Percentiles rank a stretch among this genome's conserved stretches.
phyloP scores from a whole-genome alignment of 2,113 vertebrate genomes.

The Scatophagus argus region DNA sequence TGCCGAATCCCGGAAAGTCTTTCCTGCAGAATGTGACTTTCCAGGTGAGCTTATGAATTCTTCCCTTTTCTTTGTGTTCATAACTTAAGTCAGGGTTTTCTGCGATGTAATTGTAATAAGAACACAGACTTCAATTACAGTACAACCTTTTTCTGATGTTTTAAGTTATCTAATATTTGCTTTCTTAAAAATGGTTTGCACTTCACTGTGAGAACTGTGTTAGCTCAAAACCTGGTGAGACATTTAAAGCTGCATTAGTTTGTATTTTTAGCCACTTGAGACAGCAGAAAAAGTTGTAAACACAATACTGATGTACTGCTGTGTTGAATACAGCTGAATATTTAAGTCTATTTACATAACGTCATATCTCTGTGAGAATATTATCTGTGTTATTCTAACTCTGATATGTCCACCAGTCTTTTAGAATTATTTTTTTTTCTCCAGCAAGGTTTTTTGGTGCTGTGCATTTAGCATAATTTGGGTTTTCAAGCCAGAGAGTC shows the following conservation, averaged over 20 bases:
- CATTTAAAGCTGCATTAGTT: not conserved
- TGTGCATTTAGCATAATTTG: not conserved
- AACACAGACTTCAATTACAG: not conserved
- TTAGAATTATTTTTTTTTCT: no score
- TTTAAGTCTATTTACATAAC: not conserved
- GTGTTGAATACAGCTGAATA: not conserved
- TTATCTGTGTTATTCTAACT: no score
- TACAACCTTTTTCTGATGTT: no score
- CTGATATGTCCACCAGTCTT: no score
- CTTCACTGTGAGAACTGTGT: no score
- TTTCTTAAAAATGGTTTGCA: not conserved
- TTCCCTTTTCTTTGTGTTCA: not conserved
- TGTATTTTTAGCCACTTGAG: not conserved
- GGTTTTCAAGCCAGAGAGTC: not conserved
- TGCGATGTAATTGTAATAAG: not conserved
- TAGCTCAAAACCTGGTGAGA: no score
- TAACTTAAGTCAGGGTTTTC: no score
- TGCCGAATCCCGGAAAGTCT: slow-evolving; percentile 71
- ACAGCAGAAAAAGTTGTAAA: not conserved
- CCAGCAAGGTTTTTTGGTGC: not conserved
- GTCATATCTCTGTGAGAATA: not conserved
- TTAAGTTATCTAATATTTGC: not conserved
- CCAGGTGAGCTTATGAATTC: slow-evolving; percentile 43
- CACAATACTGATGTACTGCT: not conserved
- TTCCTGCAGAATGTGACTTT: slow-evolving; percentile 55